Evolutionary conservation across 1,140 invertebrate species (phyloP).

Genomic region (Agrypnia vestita): DNA sequence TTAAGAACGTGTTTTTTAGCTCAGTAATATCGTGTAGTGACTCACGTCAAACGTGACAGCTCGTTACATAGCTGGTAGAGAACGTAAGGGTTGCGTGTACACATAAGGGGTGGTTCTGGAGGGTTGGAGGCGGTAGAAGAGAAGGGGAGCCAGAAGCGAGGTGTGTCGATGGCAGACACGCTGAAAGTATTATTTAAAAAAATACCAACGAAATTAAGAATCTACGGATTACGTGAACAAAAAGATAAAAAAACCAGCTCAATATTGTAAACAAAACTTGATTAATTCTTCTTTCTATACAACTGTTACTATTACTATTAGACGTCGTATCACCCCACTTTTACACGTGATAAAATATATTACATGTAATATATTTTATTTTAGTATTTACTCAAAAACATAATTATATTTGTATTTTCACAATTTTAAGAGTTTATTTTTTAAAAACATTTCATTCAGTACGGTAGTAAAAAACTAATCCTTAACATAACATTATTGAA

Average conservation of each 20-base stretch:
- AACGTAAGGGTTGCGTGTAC: neutral
- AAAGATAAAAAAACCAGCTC: neutral
- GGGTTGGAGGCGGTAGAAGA: no score
- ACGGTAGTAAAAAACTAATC: no score
- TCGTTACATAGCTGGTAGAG: neutral
- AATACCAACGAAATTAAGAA: neutral
- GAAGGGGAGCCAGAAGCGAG: neutral
- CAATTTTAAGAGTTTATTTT: no score
- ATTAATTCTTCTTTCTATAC: neutral
- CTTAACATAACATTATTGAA: no score
- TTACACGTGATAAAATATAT: no score
- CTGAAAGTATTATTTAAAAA: neutral
- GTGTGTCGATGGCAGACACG: neutral
- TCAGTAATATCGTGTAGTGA: neutral
- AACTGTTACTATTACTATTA: neutral
- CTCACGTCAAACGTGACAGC: neutral
- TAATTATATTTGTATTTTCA: no score
- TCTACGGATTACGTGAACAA: neutral
- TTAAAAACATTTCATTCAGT: no score
- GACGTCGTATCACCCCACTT: neutral
- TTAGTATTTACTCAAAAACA: no score
- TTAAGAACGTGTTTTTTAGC: neutral
- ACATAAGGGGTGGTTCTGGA: neutral
- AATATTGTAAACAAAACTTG: no score
- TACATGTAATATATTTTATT: no score